Percentiles rank a stretch among this genome's conserved stretches.
phyloP scores from a whole-genome alignment of 1,140 invertebrate species.

The Chrysomallon squamiferum region DNA sequence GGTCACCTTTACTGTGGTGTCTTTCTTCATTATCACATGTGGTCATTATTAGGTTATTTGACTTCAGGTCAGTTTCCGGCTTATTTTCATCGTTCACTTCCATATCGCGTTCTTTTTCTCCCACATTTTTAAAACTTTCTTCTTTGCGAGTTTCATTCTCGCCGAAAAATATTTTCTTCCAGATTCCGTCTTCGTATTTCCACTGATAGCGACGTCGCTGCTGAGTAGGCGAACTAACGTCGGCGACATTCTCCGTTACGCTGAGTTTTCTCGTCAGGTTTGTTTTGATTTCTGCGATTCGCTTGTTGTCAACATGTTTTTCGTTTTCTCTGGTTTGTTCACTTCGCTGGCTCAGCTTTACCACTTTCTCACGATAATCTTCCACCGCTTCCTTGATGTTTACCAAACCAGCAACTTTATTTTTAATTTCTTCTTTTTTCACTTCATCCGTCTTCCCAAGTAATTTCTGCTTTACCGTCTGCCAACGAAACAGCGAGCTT shows the following conservation, averaged over 20 bases:
- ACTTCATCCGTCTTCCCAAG: neutral
- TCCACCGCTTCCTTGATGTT: neutral
- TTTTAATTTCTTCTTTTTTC: neutral
- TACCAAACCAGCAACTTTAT: neutral
- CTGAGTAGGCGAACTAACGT: neutral
- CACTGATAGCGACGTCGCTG: neutral
- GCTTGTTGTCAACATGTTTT: constrained; percentile 1
- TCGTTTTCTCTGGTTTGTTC: neutral
- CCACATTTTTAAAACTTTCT: too few species aligned
- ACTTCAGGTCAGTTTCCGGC: too few species aligned
- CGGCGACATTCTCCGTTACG: neutral
- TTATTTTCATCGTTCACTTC: too few species aligned
- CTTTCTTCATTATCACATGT: too few species aligned
- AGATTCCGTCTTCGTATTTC: neutral
- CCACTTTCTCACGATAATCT: neutral
- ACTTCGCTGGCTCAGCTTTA: too few species aligned
- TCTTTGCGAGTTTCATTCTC: neutral
- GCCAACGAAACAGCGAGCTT: neutral
- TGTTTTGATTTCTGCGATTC: neutral
- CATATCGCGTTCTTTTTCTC: too few species aligned
- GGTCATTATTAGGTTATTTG: too few species aligned
- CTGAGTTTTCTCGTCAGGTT: constrained; percentile 1
- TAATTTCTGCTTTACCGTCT: constrained; percentile 2
- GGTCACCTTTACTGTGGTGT: too few species aligned
- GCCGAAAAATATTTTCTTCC: neutral